Evolutionary conservation across 53 echinoderm and acorn worm species (phyloP).

Genomic region (Holothuria leucospilota): DNA sequence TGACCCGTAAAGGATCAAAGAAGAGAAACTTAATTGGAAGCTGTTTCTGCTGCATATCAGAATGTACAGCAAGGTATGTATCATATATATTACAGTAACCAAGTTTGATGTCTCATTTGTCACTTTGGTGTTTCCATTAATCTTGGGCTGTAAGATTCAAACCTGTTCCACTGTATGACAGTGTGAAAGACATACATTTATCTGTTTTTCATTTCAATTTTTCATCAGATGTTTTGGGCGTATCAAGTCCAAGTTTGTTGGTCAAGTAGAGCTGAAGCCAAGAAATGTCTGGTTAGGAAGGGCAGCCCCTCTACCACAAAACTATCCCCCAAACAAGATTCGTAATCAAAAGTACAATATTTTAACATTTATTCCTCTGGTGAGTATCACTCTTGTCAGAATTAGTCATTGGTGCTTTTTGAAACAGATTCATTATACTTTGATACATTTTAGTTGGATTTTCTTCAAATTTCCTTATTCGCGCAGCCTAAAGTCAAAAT

Average conservation of each 20-base stretch:
- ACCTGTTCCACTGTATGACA: too few relatives aligned
- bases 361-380: slow-evolving; percentile 92
- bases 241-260: slow-evolving; percentile 66
- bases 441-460: too few relatives aligned
- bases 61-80: slow-evolving; percentile 38
- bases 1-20: slow-evolving; percentile 75
- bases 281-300: slow-evolving; percentile 90
- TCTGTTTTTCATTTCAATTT: too few relatives aligned
- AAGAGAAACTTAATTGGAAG: slow-evolving; percentile 55
- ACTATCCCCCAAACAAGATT: slow-evolving; percentile 91
- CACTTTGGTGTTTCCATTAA: background rate
- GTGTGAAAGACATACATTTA: too few relatives aligned
- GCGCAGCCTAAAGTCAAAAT: too few relatives aligned
- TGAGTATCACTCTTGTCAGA: slow-evolving; percentile 55
- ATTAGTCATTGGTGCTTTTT: too few relatives aligned
- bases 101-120: background rate
- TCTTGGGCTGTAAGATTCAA: too few relatives aligned
- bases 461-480: too few relatives aligned
- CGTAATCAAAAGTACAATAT: slow-evolving; percentile 99
- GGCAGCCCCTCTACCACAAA: slow-evolving; percentile 74
- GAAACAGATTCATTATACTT: too few relatives aligned
- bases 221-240: slow-evolving; percentile 70
- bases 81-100: background rate
- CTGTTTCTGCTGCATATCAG: slow-evolving; percentile 48
- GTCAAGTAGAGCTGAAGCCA: slow-evolving; percentile 82